Evolutionary conservation across 2,888 invertebrate genomes (phyloP).

Genomic region (Scaptomyza cyrtandrae): DNA sequence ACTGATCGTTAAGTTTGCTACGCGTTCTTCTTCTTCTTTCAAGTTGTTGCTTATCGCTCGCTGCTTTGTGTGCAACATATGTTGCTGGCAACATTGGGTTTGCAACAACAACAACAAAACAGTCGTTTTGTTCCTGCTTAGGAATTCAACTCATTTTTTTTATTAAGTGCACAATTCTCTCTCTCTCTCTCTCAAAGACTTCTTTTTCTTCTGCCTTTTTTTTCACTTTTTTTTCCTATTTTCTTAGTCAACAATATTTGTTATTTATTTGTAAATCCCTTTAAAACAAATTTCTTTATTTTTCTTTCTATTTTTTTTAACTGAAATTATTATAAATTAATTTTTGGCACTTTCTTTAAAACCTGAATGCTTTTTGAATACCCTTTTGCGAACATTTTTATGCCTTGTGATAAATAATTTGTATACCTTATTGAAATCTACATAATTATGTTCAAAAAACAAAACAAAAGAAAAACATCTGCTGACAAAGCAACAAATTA

Average conservation of each 20-base stretch:
- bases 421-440: constrained; percentile 33
- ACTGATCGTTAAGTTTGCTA: constrained; percentile 37
- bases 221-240: constrained; percentile 14
- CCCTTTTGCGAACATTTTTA: constrained; percentile 21
- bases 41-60: constrained; percentile 13
- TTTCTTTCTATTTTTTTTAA: not conserved
- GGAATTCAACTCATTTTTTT: constrained; percentile 8
- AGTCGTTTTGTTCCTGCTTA: constrained; percentile 19
- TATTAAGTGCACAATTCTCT: constrained; percentile 2
- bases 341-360: not conserved
- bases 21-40: constrained; percentile 6
- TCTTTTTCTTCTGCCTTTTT: not conserved
- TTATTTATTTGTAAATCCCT: constrained; percentile 68
- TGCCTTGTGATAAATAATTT: constrained; percentile 63
- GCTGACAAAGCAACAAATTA: constrained; percentile 16
- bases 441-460: constrained; percentile 18
- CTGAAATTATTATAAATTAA: not conserved
- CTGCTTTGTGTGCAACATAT: constrained; percentile 46
- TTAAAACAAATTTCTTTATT: constrained; percentile 11
- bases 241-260: constrained; percentile 61
- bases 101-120: constrained; percentile 31
- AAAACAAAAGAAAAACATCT: constrained; percentile 21
- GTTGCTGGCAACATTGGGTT: constrained; percentile 70
- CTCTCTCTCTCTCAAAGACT: not conserved
- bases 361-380: not conserved